These are phyloP conservation scores for Clarias pachynema DNA, from an alignment of 2,797 vertebrate genomes.

Conservation along the genomic window DNA sequence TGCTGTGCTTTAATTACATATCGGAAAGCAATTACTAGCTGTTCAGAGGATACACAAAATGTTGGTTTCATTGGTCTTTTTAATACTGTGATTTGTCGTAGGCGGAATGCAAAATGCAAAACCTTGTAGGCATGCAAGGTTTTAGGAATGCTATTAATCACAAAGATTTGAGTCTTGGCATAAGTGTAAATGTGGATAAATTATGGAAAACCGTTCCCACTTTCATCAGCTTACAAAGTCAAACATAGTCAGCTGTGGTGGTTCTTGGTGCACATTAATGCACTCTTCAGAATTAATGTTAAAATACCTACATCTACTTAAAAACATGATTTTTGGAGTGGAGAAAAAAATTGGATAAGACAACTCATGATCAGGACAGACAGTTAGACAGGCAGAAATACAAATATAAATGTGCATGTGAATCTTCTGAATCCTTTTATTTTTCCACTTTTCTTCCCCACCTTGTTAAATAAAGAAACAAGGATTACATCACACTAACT, in stretches of 20 bases:
- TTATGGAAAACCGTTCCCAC: slow-evolving; percentile 10
- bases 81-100: slow-evolving; percentile 15
- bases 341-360: background rate
- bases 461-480: background rate
- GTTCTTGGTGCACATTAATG: background rate
- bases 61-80: slow-evolving; percentile 30
- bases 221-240: background rate
- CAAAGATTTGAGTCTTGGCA: slow-evolving; percentile 13
- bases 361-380: background rate
- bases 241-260: background rate
- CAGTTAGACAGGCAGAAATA: too few relatives aligned
- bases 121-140: background rate
- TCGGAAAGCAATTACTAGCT: slow-evolving; percentile 45
- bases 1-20: slow-evolving; percentile 40
- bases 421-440: background rate
- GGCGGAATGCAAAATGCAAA: slow-evolving; percentile 5
- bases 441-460: background rate
- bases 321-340: background rate
- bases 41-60: slow-evolving; percentile 27
- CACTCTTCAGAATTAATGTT: slow-evolving; percentile 6
- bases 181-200: slow-evolving; percentile 14
- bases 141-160: slow-evolving; percentile 17
- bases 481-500: background rate
- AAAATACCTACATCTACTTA: background rate
- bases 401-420: background rate